Evolutionary conservation across 2,113 vertebrate genomes (phyloP).

Genomic region (Barnardius zonarius): DNA sequence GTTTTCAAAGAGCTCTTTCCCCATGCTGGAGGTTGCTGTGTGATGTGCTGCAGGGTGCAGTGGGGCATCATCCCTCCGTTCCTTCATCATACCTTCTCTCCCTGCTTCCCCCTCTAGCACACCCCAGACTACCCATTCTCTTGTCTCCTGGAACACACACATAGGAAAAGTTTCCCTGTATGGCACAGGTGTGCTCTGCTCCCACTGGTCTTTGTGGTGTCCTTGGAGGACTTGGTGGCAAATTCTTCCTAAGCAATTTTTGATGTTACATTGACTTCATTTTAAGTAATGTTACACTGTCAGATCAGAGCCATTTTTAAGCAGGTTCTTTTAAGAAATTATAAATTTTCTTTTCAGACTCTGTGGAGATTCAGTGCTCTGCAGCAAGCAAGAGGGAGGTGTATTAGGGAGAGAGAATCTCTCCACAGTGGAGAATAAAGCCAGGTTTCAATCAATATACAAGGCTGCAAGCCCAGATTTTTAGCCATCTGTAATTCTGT

Average conservation of each 20-base stretch:
- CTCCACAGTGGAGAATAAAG: background rate
- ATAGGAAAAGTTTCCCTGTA: accelerated
- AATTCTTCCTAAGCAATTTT: background rate
- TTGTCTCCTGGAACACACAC: background rate
- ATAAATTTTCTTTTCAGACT: background rate
- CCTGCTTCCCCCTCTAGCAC: background rate
- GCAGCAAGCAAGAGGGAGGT: background rate
- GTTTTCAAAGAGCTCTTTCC: background rate
- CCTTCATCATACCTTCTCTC: background rate
- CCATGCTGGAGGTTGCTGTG: background rate
- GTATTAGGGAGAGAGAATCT: background rate
- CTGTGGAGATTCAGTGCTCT: background rate
- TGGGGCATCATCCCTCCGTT: background rate
- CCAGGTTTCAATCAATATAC: background rate
- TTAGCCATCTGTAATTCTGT: background rate
- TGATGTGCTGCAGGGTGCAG: background rate
- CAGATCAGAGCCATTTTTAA: background rate
- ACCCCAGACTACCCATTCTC: background rate
- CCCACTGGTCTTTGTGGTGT: background rate
- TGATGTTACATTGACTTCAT: background rate
- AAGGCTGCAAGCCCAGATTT: background rate
- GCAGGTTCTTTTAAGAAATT: background rate
- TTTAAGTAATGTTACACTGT: background rate
- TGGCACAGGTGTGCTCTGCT: background rate
- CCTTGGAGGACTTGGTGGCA: background rate